These are phyloP conservation scores for Fopius arisanus DNA, from an alignment of 1,140 invertebrate genomes.

Conservation along the genomic window DNA sequence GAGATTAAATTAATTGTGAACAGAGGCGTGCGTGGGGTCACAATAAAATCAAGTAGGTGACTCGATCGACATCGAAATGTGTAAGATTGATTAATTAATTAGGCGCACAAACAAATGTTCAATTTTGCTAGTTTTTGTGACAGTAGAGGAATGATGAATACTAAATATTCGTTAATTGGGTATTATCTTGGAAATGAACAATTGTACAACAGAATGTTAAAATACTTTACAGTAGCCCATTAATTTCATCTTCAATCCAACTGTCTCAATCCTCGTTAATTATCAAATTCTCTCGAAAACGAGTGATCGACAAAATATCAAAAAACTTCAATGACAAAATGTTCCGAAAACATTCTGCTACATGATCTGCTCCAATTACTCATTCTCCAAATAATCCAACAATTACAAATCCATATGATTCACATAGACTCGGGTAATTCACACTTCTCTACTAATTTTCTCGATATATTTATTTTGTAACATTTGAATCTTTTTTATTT, in stretches of 20 bases:
- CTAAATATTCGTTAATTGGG: not conserved
- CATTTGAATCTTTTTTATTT: not conserved
- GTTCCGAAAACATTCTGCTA: too few species aligned
- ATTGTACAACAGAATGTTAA: not conserved
- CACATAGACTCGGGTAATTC: not conserved
- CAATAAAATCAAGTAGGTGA: conserved; percentile 8
- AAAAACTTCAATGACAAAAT: too few species aligned
- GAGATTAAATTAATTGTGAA: not conserved
- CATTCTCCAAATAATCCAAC: too few species aligned
- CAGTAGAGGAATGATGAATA: not conserved
- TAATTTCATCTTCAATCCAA: too few species aligned
- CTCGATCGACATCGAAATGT: not conserved
- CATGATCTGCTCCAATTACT: too few species aligned
- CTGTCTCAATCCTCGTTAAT: too few species aligned
- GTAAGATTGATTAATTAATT: conserved; percentile 4
- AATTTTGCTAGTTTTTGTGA: not conserved
- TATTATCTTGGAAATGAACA: not conserved
- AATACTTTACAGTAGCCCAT: not conserved
- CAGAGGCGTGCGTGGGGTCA: conserved; percentile 4
- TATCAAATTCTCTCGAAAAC: too few species aligned
- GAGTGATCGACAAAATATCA: too few species aligned
- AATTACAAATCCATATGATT: too few species aligned
- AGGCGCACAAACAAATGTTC: conserved; percentile 7
- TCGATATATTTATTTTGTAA: not conserved
- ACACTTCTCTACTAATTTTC: not conserved